Evolutionary conservation across 2,797 vertebrate species (phyloP).

Genomic region (Staurois parvus): DNA sequence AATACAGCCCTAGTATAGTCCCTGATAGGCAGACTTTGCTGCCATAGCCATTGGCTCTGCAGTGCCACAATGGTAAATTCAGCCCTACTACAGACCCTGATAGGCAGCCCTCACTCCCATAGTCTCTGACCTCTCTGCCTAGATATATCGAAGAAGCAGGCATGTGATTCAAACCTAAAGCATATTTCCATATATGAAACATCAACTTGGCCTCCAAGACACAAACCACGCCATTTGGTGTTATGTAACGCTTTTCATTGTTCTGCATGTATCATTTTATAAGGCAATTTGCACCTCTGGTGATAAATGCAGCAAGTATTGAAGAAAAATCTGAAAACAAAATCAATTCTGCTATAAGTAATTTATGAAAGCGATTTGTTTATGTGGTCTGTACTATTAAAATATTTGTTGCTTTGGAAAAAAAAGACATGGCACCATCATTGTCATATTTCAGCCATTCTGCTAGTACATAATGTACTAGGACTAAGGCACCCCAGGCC

Average conservation of each 20-base stretch:
- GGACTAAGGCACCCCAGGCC: background rate
- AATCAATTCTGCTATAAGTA: background rate
- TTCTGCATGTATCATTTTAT: background rate
- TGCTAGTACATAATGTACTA: slow-evolving; percentile 25
- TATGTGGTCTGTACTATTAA: slow-evolving; percentile 10
- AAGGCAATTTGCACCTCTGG: background rate
- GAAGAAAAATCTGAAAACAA: background rate
- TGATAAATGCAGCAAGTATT: background rate
- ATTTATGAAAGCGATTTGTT: background rate
- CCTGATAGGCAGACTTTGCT: too few relatives aligned
- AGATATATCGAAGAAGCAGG: too few relatives aligned
- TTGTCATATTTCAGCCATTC: background rate
- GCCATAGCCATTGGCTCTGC: too few relatives aligned
- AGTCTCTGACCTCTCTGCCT: too few relatives aligned
- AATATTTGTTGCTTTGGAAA: background rate
- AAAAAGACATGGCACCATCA: background rate
- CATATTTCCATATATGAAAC: too few relatives aligned
- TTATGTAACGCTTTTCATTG: background rate
- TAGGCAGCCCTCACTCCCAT: too few relatives aligned
- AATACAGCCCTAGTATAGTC: too few relatives aligned
- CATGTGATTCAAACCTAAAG: too few relatives aligned
- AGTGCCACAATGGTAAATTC: too few relatives aligned
- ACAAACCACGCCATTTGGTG: too few relatives aligned
- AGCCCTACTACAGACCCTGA: too few relatives aligned
- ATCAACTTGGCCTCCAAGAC: too few relatives aligned